Conservation (phyloP, 1,140 invertebrate genomes). For the Probaryconus sp. region DNA sequence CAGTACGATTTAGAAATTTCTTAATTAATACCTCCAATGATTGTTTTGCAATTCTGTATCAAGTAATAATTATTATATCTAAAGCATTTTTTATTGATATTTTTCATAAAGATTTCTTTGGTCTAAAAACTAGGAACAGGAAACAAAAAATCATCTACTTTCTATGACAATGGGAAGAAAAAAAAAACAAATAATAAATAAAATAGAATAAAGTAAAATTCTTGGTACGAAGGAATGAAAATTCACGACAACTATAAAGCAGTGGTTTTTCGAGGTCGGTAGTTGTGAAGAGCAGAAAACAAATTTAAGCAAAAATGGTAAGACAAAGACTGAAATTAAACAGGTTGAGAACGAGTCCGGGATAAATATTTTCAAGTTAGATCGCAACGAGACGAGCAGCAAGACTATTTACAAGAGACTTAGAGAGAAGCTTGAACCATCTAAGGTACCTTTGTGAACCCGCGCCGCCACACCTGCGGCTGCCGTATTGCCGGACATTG, state of each 20-base stretch:
- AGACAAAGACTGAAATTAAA: conserved; percentile 36
- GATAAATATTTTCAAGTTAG: conserved; percentile 32
- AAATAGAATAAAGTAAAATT: too few species aligned
- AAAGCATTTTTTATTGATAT: too few species aligned
- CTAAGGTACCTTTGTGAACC: conserved; percentile 63
- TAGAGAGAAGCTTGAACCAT: conserved; percentile 60
- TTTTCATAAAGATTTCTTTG: too few species aligned
- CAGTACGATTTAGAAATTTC: too few species aligned
- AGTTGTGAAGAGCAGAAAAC: conserved; percentile 31
- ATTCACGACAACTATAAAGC: conserved; percentile 9
- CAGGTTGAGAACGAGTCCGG: conserved; percentile 33
- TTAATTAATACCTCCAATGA: too few species aligned
- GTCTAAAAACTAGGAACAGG: too few species aligned
- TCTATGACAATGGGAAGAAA: too few species aligned
- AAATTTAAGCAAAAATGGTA: conserved; percentile 20
- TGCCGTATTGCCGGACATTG: conserved; percentile 32
- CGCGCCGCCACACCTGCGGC: conserved; percentile 65
- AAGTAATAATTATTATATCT: too few species aligned
- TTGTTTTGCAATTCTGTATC: too few species aligned
- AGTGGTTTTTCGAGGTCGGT: conserved; percentile 30
- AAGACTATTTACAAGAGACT: conserved; percentile 54
- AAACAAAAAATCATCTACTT: too few species aligned
- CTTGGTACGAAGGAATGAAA: conserved; percentile 20
- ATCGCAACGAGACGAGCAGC: conserved; percentile 21
- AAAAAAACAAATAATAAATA: too few species aligned